Conservation (phyloP, 2,797 vertebrate genomes). For the Sebastes steindachneri region DNA sequence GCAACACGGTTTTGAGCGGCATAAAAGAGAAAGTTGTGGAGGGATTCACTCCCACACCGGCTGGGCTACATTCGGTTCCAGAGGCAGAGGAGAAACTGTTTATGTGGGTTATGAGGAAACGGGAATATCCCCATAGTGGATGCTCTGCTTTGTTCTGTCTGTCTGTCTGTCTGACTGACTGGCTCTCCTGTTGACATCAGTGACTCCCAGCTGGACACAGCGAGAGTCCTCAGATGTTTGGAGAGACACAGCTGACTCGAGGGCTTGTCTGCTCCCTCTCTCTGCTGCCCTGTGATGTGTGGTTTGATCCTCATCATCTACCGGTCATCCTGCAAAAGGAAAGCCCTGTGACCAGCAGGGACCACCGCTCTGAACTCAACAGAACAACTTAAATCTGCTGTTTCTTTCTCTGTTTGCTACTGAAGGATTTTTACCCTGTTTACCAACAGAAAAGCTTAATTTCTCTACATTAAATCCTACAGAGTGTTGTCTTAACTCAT, state of each 20-base stretch:
- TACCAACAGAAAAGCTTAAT: neutral
- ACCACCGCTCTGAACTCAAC: neutral
- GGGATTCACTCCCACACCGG: neutral
- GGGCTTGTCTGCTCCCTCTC: neutral
- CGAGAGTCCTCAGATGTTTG: constrained; percentile 5
- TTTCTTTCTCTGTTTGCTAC: neutral
- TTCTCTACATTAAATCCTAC: neutral
- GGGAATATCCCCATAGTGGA: constrained; percentile 12
- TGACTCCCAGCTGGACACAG: constrained; percentile 34
- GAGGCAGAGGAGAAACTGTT: constrained; percentile 1
- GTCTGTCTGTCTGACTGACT: constrained; percentile 8
- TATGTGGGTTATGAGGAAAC: constrained; percentile 32
- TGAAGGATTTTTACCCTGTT: neutral
- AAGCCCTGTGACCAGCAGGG: constrained; percentile 15
- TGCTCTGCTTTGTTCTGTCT: constrained; percentile 34
- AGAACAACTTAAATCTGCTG: neutral
- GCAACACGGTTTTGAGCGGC: neutral
- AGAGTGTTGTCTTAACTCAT: neutral
- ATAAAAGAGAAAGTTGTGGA: neutral
- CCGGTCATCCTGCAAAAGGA: neutral
- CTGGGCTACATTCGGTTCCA: constrained; percentile 12
- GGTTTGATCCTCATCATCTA: constrained; percentile 15
- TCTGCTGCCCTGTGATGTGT: constrained; percentile 7
- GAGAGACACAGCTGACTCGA: constrained; percentile 14
- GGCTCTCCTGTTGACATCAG: constrained; percentile 35